A percentile compares a stretch with the other conserved stretches of the same genome.
Conservation (phyloP, 2,113 vertebrate genomes). For the Arvicanthis niloticus region DNA sequence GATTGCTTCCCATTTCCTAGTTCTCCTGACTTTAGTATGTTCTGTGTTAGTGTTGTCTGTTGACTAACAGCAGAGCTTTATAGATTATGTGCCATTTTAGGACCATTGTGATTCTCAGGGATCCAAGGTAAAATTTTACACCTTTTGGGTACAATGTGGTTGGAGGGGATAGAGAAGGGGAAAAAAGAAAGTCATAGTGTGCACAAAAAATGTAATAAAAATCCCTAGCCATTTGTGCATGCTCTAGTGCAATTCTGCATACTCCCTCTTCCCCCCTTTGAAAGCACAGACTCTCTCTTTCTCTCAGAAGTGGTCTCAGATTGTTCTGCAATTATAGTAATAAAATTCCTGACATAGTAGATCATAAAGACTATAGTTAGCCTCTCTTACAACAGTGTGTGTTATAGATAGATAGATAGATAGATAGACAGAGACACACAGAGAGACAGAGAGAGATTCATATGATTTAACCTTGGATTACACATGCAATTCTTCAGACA, state of each 20-base stretch:
- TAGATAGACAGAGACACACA: background rate
- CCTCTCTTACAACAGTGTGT: background rate
- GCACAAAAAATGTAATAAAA: background rate
- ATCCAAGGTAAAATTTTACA: background rate
- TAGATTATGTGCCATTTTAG: background rate
- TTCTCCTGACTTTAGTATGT: background rate
- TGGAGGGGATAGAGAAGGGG: background rate
- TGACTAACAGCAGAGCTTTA: background rate
- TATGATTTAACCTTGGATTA: conserved; percentile 42
- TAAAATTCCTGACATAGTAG: conserved; percentile 60
- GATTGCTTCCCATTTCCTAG: background rate
- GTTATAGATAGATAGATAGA: background rate
- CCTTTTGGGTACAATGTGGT: background rate
- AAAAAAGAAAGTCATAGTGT: background rate
- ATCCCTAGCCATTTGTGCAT: background rate
- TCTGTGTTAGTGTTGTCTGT: background rate
- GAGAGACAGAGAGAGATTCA: background rate
- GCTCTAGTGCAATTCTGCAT: background rate
- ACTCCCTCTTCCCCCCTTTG: background rate
- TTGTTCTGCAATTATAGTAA: conserved; percentile 67
- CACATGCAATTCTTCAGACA: conserved; percentile 63
- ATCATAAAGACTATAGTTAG: conserved; percentile 55
- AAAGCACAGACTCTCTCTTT: background rate
- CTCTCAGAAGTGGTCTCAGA: conserved; percentile 53
- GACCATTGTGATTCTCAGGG: background rate